phyloP scores from a whole-genome alignment of 2,888 invertebrate genomes.

The Drosophila lacicola region DNA sequence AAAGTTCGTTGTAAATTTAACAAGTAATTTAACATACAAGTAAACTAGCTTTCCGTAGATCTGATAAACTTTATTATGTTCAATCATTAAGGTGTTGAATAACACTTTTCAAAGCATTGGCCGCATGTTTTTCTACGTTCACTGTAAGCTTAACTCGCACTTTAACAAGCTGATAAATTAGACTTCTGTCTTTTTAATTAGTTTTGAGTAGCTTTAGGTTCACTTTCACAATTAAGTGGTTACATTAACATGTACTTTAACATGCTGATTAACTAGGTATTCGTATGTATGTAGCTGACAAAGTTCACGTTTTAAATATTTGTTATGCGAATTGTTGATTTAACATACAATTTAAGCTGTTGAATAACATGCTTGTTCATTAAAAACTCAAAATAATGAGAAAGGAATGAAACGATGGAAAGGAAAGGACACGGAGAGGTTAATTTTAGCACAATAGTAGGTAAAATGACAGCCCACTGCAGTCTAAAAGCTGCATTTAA shows the following conservation, averaged over 20 bases:
- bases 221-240: too few relatives aligned
- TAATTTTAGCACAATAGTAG: background rate
- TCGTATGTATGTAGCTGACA: too few relatives aligned
- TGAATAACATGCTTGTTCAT: background rate
- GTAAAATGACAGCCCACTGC: background rate
- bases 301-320: too few relatives aligned
- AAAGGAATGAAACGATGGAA: too few relatives aligned
- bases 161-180: background rate
- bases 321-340: too few relatives aligned
- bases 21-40: background rate
- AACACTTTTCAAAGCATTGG: too few relatives aligned
- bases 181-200: background rate
- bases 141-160: background rate
- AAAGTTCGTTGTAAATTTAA: background rate
- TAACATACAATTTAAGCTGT: too few relatives aligned
- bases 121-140: background rate
- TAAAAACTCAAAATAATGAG: background rate
- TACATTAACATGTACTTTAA: background rate
- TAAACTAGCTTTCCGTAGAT: too few relatives aligned
- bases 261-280: background rate
- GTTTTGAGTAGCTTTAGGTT: background rate
- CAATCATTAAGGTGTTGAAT: too few relatives aligned
- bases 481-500: conserved; percentile 1
- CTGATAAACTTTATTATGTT: too few relatives aligned
- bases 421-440: too few relatives aligned